Percentiles rank a stretch among this genome's conserved stretches.
phyloP scores from a whole-genome alignment of 2,797 vertebrate species.

The Garrulus glandarius region DNA sequence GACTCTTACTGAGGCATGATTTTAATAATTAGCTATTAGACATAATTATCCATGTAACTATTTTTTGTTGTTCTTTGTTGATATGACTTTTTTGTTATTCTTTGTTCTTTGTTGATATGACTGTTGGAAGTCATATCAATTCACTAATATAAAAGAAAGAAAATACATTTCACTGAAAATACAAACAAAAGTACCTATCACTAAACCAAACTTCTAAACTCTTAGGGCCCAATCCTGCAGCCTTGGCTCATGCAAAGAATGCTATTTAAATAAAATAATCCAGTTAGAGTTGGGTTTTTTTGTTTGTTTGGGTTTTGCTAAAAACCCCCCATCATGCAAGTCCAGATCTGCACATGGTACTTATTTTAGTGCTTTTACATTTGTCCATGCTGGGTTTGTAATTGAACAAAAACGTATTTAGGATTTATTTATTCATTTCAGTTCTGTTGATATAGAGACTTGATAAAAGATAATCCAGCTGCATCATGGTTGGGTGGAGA shows the following conservation, averaged over 20 bases:
- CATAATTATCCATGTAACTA: neutral
- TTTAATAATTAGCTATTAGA: neutral
- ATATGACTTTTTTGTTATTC: too few relatives aligned
- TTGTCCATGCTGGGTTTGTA: neutral
- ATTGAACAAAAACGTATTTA: neutral
- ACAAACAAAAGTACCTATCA: neutral
- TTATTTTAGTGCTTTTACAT: neutral
- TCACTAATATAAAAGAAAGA: neutral
- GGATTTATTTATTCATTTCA: neutral
- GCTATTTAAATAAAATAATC: neutral
- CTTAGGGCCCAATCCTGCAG: neutral
- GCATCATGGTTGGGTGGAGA: neutral
- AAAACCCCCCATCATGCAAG: neutral
- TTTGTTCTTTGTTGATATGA: too few relatives aligned
- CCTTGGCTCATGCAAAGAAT: neutral
- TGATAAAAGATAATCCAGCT: neutral
- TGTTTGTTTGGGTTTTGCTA: neutral
- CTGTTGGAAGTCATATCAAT: neutral
- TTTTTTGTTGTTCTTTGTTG: neutral
- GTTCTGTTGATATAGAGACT: neutral
- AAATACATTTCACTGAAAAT: neutral
- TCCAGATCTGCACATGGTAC: neutral
- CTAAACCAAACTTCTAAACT: neutral
- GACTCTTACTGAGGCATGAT: neutral
- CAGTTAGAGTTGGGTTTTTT: neutral